phyloP scores from a whole-genome alignment of 2,888 invertebrate genomes.

The Aphidius colemani region DNA sequence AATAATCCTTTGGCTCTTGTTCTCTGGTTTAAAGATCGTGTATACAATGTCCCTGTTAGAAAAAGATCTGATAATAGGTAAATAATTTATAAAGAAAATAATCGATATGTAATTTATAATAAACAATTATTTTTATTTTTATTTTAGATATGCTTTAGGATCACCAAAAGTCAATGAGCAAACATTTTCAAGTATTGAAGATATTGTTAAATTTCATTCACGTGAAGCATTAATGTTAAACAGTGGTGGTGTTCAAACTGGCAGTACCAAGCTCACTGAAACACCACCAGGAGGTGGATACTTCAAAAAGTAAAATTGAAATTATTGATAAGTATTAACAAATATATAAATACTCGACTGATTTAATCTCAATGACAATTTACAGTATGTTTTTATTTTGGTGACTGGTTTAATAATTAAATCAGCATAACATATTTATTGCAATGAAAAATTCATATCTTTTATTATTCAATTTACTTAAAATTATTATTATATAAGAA shows the following conservation, averaged over 20 bases:
- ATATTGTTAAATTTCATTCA: conserved; percentile 52
- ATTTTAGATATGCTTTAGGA: conserved; percentile 56
- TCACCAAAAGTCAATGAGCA: conserved; percentile 55
- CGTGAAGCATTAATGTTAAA: conserved; percentile 52
- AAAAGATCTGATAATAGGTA: conserved; percentile 56
- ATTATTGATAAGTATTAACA: not conserved
- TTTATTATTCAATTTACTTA: too few relatives aligned
- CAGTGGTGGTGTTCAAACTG: conserved; percentile 49
- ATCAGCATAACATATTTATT: too few relatives aligned
- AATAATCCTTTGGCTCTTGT: conserved; percentile 59
- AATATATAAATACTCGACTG: conserved; percentile 2
- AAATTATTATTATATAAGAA: too few relatives aligned
- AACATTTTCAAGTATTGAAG: conserved; percentile 54
- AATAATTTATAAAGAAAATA: conserved; percentile 1
- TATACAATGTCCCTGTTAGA: conserved; percentile 58
- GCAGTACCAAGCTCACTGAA: conserved; percentile 52
- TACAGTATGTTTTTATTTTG: not conserved
- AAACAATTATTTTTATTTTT: not conserved
- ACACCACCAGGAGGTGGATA: conserved; percentile 41
- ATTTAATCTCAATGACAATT: conserved; percentile 4
- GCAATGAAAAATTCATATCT: too few relatives aligned
- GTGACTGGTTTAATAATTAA: not conserved
- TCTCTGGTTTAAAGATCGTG: conserved; percentile 55
- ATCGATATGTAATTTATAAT: too few relatives aligned
- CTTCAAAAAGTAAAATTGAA: not conserved